These are phyloP conservation scores for Isurus oxyrinchus DNA, from an alignment of 2,113 vertebrate genomes.

Conservation along the genomic window DNA sequence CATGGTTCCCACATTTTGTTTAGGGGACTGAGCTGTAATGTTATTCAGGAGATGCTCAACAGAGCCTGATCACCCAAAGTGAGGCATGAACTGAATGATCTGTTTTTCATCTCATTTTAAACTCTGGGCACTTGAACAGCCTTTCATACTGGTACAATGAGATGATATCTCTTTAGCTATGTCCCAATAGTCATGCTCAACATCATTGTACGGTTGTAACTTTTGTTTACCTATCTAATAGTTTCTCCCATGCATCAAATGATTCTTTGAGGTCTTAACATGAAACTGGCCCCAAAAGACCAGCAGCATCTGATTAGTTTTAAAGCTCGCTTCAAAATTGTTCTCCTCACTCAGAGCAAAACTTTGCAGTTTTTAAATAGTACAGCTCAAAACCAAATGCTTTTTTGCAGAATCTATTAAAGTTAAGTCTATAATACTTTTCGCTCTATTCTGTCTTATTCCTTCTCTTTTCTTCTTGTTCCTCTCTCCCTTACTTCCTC, in stretches of 20 bases:
- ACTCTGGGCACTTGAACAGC: not conserved
- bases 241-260: slow-evolving; percentile 15
- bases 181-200: not conserved
- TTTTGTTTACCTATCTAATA: not conserved
- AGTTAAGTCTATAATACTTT: not conserved
- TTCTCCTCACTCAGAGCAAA: not conserved
- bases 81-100: not conserved
- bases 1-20: not conserved
- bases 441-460: not conserved
- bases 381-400: not conserved
- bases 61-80: too few relatives aligned
- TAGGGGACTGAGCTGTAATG: not conserved
- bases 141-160: not conserved
- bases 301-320: not conserved
- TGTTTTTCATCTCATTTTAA: not conserved
- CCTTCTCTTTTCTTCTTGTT: not conserved
- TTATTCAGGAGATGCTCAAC: not conserved
- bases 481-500: not conserved
- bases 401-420: not conserved
- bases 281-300: not conserved
- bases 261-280: not conserved
- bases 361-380: not conserved
- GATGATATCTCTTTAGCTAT: not conserved
- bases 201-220: not conserved
- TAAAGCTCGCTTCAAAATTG: not conserved